These are phyloP conservation scores for Steinernema scapterisci DNA, from an alignment of 2,888 invertebrate genomes.

Conservation along the genomic window DNA sequence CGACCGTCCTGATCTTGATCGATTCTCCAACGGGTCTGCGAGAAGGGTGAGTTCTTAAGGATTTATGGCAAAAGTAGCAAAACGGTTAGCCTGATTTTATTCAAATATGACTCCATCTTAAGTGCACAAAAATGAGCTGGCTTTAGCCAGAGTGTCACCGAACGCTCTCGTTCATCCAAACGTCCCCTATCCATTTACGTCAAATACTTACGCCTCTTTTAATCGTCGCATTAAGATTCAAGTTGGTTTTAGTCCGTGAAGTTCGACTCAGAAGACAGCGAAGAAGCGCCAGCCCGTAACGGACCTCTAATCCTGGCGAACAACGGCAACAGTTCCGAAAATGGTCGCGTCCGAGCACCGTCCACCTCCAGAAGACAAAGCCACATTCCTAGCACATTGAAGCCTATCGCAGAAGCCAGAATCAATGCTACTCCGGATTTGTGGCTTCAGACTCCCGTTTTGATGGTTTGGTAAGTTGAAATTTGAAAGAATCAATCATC, in stretches of 20 bases:
- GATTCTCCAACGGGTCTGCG: constrained; percentile 6
- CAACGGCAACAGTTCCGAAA: neutral
- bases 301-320: constrained; percentile 16
- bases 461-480: constrained; percentile 7
- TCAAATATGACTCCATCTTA: too few relatives aligned
- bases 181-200: too few relatives aligned
- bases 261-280: constrained; percentile 25
- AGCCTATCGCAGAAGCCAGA: constrained; percentile 11
- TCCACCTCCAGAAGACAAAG: constrained; percentile 7
- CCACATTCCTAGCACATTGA: constrained; percentile 12
- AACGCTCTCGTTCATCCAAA: too few relatives aligned
- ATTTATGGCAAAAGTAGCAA: neutral
- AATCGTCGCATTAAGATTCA: too few relatives aligned
- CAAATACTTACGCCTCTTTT: too few relatives aligned
- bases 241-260: constrained; percentile 4
- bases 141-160: too few relatives aligned
- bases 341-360: neutral
- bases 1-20: constrained; percentile 16
- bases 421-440: constrained; percentile 7
- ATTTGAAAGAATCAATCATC: neutral
- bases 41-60: neutral
- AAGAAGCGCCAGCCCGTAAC: neutral
- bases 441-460: constrained; percentile 6
- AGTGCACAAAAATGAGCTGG: too few relatives aligned
- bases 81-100: too few relatives aligned